These are phyloP conservation scores for Corythaeola cristata DNA, from an alignment of 2,113 vertebrate genomes.

Conservation along the genomic window DNA sequence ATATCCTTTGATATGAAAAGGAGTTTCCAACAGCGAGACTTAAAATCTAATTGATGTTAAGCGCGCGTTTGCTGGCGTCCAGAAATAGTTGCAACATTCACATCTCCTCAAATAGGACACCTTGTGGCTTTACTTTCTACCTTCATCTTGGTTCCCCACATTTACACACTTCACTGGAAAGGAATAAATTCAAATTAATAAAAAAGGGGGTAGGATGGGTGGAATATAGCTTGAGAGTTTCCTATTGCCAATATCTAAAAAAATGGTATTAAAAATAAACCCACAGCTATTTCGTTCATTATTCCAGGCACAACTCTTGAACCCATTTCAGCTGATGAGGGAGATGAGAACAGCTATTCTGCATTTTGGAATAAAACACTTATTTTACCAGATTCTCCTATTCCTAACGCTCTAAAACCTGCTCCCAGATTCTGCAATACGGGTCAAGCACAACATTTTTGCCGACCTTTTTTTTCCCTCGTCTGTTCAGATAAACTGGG, in stretches of 20 bases:
- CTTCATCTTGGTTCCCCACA: not conserved
- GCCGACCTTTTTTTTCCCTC: not conserved
- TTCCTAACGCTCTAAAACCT: not conserved
- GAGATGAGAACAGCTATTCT: fast-evolving
- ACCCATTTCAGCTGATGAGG: not conserved
- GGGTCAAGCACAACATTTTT: not conserved
- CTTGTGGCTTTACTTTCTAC: not conserved
- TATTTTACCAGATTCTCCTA: not conserved
- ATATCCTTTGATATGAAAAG: not conserved
- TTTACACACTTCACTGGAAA: not conserved
- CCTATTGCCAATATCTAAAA: not conserved
- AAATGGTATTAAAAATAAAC: not conserved
- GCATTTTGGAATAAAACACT: not conserved
- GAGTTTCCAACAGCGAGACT: not conserved
- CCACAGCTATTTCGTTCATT: not conserved
- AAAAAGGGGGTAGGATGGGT: not conserved
- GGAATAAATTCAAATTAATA: not conserved
- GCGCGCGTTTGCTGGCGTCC: not conserved
- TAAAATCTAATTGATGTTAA: not conserved
- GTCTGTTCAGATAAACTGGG: not conserved
- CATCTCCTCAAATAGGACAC: not conserved
- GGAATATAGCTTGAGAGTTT: not conserved
- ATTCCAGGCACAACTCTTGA: not conserved
- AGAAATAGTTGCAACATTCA: not conserved
- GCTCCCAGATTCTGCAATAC: not conserved